A percentile compares a stretch with the other conserved stretches of the same genome.
Conservation (phyloP, 2,113 vertebrate genomes). For the Chlorodrepanis virens region DNA sequence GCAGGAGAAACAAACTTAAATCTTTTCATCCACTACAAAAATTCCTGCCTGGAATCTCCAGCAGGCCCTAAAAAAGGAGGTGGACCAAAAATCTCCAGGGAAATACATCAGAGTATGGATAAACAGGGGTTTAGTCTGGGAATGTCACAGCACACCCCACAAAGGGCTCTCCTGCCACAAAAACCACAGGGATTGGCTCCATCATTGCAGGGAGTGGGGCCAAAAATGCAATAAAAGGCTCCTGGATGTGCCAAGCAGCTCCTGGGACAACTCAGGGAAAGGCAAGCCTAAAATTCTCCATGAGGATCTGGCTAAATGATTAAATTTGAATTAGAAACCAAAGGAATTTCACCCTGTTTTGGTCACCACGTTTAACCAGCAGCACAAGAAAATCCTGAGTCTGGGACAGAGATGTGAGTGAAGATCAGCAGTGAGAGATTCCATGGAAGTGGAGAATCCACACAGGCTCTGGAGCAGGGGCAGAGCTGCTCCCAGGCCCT, state of each 20-base stretch:
- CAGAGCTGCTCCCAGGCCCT: neutral
- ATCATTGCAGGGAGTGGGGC: fast-evolving
- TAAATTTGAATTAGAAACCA: neutral
- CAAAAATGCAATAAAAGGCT: neutral
- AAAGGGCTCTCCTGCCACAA: neutral
- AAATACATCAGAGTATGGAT: neutral
- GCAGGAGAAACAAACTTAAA: neutral
- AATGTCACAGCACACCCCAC: neutral
- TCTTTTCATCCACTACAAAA: neutral
- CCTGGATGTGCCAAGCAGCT: neutral
- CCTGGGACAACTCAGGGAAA: neutral
- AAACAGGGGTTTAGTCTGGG: neutral
- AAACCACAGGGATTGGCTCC: neutral
- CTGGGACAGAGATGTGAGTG: neutral
- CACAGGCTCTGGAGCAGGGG: neutral
- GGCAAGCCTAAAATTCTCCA: fast-evolving
- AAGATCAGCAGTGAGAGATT: neutral
- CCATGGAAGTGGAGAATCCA: fast-evolving
- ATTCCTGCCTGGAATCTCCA: neutral
- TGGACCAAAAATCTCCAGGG: neutral
- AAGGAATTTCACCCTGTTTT: neutral
- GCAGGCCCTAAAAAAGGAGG: neutral
- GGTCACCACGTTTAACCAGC: neutral
- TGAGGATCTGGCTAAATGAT: neutral
- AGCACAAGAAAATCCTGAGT: neutral